phyloP scores from a whole-genome alignment of 2,888 invertebrate genomes.

The Sepioteuthis lessoniana region DNA sequence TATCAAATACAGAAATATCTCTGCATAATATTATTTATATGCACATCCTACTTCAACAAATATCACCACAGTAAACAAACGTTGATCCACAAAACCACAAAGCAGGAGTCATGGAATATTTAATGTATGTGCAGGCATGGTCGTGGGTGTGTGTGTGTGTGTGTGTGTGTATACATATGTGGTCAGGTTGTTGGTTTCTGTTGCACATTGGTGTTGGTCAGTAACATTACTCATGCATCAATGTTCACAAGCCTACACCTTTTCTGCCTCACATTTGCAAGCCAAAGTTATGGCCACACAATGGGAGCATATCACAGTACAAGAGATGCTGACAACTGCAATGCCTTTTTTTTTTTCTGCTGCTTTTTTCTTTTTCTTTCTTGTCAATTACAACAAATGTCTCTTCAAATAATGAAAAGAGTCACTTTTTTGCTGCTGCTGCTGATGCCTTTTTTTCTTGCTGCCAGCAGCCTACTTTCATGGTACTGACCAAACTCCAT shows the following conservation, averaged over 20 bases:
- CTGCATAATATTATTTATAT: background rate
- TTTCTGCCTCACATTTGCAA: constrained; percentile 13
- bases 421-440: background rate
- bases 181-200: background rate
- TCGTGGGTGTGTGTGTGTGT: no score
- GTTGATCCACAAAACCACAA: constrained; percentile 33
- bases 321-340: background rate
- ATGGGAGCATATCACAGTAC: constrained; percentile 33
- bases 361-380: no score
- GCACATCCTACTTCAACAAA: constrained; percentile 10
- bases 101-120: constrained; percentile 34
- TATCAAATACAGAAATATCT: constrained; percentile 1
- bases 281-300: background rate
- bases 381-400: background rate
- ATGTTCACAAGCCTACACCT: constrained; percentile 33
- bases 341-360: background rate
- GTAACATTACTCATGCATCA: constrained; percentile 33
- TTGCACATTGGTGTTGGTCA: constrained; percentile 23
- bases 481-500: constrained; percentile 40
- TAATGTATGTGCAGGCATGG: background rate
- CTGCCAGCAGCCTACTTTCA: background rate
- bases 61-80: constrained; percentile 33
- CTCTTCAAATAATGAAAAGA: background rate
- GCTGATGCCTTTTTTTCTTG: background rate
- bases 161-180: background rate